A percentile compares a stretch with the other conserved stretches of the same genome.
Evolutionary conservation across 2,888 invertebrate species (phyloP).

Genomic region (Zonitis immaculata): DNA sequence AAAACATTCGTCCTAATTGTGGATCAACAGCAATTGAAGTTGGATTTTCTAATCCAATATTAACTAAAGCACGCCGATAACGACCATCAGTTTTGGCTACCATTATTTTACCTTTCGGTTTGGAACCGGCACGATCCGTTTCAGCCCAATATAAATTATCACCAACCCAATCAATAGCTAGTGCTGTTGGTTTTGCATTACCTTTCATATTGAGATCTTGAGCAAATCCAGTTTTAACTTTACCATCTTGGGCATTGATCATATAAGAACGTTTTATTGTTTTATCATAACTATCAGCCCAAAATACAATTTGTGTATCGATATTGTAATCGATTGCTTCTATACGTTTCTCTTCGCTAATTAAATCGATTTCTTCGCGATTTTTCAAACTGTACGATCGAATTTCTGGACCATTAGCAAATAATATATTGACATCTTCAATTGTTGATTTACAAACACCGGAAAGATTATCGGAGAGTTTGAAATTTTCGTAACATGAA

Average conservation of each 20-base stretch:
- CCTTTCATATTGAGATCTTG: constrained; percentile 85
- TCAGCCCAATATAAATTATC: constrained; percentile 95
- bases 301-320: constrained; percentile 79
- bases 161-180: constrained; percentile 92
- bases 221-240: constrained; percentile 75
- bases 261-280: constrained; percentile 89
- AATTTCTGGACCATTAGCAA: constrained; percentile 84
- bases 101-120: constrained; percentile 76
- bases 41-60: constrained; percentile 76
- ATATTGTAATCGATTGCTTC: constrained; percentile 90
- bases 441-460: constrained; percentile 76
- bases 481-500: constrained; percentile 78
- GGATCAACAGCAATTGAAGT: constrained; percentile 87
- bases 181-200: constrained; percentile 77
- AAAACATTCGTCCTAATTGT: constrained; percentile 80
- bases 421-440: constrained; percentile 64
- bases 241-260: constrained; percentile 71
- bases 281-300: constrained; percentile 90
- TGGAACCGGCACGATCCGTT: constrained; percentile 67
- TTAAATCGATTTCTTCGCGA: constrained; percentile 69
- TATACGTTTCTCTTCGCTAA: constrained; percentile 81
- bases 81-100: constrained; percentile 86
- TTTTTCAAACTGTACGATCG: constrained; percentile 62
- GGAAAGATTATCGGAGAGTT: constrained; percentile 67
- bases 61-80: constrained; percentile 75